Base-by-base conservation (phyloP, 1,140 invertebrate genomes). In the Drosophila nigromelanica region DNA sequence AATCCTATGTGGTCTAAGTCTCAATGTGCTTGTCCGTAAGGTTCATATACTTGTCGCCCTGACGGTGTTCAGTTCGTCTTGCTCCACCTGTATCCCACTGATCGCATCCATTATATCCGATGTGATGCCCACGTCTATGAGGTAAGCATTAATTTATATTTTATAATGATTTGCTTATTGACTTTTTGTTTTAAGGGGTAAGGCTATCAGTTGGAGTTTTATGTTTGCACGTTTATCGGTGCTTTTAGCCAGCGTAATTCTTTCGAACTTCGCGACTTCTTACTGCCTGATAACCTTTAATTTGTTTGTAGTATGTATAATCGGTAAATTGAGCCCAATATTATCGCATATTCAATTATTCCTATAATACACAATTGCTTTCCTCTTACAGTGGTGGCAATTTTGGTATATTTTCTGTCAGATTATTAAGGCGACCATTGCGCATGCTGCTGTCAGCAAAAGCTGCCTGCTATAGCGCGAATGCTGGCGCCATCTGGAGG, bases 201-300 rank as follows among this genome's bases (percentile, higher is more conserved):
- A 68, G 27, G 64, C 71, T 0, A 30, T 68, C 0, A 50, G 42
- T 27, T 10, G 56, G 12, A 8, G 10, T 3, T 61, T 50, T 2
- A 30, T 55, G 40, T 35, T 55, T n/a, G 58, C 11, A 1, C 64
- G 71, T 1, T 0, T 43, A 2, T 2, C 42, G 1, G 56, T 60
- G 0, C 15, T 73, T 61, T 0, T 50, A 1, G 56, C 48, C 10
- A 73, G 37, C 7, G 3, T 10, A 2, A 1, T 62, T 4, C 35
- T 73, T 43, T 43, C 51, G 8, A 8, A 8, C 14, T 40, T 40
- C 7, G 24, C 61, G 33, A 14, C 3, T 2, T 11, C 27, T 4
- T 4, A 52, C 1, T 73, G 71, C 11, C 11, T 40, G 15, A 7
- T 39, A 0, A 42, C 62, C 10, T 85, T 80, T 2, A 85, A 85